Base-by-base conservation (phyloP, 2,113 vertebrate species). In the Dromaius novaehollandiae region DNA sequence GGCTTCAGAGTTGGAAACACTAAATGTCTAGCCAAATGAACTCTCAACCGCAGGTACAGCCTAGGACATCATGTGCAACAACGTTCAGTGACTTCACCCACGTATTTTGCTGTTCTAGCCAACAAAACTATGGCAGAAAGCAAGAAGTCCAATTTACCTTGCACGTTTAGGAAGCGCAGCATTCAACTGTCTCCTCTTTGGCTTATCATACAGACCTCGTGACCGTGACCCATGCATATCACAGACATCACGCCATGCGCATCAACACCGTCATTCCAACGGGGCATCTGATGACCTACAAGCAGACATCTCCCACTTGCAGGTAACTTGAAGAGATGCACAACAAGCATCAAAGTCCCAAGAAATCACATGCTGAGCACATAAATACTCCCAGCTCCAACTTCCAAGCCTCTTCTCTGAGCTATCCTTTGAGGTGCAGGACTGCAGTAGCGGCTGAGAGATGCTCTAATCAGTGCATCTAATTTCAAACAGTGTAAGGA, bases 391-490 rank as follows among this genome's bases (percentile, higher is more conserved):
- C 64, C 60, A 50, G 81, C 66, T 91, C 88, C 89, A n/a, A 58
- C 66, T 74, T 50, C 48, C 91, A 94, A 58, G 74, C 73, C 56
- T 78, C 94, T 85, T 3, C 55, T 50, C 63, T 0, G 2, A 58
- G 71, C 13, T 4, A 0, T n/a, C 51, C 87, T 95, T 95, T 83
- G 89, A 91, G 96, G 79, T 51, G 66, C 66, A n/a, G 73, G 74
- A 30, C 6, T 0, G 61, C 14, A 1, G 20, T 26, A 11, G 73
- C 4, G 1, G 66, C 61, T 69, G 81, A 94, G 96, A 82, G 82
- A 89, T 58, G 75, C 80, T 82, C 94, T 95, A 50, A 96, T 97
- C 94, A 84, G 48, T 38, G 83, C 84, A 64, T 89, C 87, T 93
- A 3, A 90, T 96, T 97, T 94, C 91, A 92, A 75, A 94, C 32